A percentile compares a stretch with the other conserved stretches of the same genome.
Evolutionary conservation across 2,888 invertebrate genomes (phyloP).

Genomic region (Drosophila testacea): DNA sequence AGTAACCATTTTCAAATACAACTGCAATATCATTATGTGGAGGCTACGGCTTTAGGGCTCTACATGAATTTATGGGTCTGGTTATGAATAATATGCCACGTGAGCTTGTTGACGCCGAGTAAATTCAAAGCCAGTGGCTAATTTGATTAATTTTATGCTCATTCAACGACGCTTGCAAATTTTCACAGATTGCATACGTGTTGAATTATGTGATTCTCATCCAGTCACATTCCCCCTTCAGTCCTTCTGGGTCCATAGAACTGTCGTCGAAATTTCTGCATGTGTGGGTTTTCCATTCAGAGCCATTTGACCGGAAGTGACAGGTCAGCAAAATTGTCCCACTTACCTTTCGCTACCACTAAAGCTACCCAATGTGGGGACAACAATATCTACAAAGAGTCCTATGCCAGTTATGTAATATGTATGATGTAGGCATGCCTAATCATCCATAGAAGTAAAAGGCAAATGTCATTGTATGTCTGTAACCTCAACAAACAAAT

Average conservation of each 20-base stretch:
- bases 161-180: constrained; percentile 70
- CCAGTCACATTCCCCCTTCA: background rate
- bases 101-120: constrained; percentile 48
- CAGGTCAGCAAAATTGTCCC: constrained; percentile 76
- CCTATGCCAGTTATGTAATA: background rate
- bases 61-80: constrained; percentile 27
- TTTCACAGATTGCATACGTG: constrained; percentile 66
- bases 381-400: background rate
- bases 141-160: constrained; percentile 76
- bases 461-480: constrained; percentile 67
- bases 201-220: constrained; percentile 38
- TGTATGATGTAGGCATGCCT: constrained; percentile 51
- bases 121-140: constrained; percentile 60
- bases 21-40: background rate
- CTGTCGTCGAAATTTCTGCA: constrained; percentile 49
- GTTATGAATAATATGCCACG: constrained; percentile 62
- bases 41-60: background rate
- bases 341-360: constrained; percentile 57
- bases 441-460: constrained; percentile 71
- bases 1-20: background rate
- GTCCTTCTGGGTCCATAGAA: background rate
- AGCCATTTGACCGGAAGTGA: constrained; percentile 78
- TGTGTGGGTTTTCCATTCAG: constrained; percentile 60
- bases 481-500: constrained; percentile 7
- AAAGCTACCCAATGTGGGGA: background rate